phyloP scores from a whole-genome alignment of 2,888 invertebrate genomes.

The Anthophora plumipes region DNA sequence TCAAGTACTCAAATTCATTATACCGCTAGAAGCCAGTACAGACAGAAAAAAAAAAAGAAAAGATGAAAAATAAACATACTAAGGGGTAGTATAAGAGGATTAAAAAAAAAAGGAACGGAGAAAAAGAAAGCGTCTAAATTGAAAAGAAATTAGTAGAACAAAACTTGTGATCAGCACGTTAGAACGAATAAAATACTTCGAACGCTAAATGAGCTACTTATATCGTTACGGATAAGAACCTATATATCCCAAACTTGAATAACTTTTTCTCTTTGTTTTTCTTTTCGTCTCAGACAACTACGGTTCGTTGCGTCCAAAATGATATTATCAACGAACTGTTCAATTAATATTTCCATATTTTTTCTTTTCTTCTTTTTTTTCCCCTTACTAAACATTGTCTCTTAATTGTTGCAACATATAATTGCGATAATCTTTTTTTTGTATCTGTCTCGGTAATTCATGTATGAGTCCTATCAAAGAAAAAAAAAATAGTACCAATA shows the following conservation, averaged over 20 bases:
- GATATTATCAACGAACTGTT: constrained; percentile 14
- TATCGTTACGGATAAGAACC: constrained; percentile 50
- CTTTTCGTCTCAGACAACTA: constrained; percentile 8
- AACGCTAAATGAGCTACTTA: constrained; percentile 58
- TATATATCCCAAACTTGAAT: constrained; percentile 46
- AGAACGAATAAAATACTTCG: constrained; percentile 62
- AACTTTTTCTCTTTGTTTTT: constrained; percentile 1
- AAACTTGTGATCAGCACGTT: constrained; percentile 47
- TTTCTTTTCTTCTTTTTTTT: neutral
- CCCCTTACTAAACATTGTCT: constrained; percentile 11
- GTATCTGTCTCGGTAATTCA: constrained; percentile 13
- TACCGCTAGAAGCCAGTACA: constrained; percentile 65
- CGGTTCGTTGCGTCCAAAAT: constrained; percentile 13
- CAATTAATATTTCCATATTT: constrained; percentile 18
- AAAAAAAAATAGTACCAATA: constrained; percentile 52
- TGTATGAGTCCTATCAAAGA: constrained; percentile 37
- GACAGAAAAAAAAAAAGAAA: constrained; percentile 51
- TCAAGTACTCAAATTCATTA: constrained; percentile 50
- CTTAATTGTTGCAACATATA: constrained; percentile 12
- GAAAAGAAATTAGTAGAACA: constrained; percentile 49
- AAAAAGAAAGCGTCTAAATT: constrained; percentile 49
- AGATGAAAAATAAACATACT: constrained; percentile 33
- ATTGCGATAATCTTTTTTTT: constrained; percentile 21
- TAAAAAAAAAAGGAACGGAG: constrained; percentile 44
- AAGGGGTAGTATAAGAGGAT: constrained; percentile 37